A percentile compares a stretch with the other conserved stretches of the same genome.
Conservation (phyloP, 2,888 invertebrate species). For the Machimus atricapillus region DNA sequence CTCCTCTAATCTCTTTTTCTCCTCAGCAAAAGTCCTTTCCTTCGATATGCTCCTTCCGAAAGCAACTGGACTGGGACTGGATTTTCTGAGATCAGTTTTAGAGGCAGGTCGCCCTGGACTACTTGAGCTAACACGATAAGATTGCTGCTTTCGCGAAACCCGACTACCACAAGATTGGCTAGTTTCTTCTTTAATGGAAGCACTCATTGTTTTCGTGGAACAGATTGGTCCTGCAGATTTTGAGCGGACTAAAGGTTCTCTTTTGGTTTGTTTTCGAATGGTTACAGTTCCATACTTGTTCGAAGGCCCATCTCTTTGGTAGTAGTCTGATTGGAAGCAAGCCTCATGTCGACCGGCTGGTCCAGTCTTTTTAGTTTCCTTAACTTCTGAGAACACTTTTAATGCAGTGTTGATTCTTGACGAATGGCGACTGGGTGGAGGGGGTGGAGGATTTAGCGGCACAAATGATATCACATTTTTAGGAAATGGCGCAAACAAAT, state of each 20-base stretch:
- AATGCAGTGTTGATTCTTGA: conserved; percentile 74
- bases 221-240: conserved; percentile 58
- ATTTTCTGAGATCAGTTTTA: conserved; percentile 53
- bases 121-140: conserved; percentile 54
- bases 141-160: conserved; percentile 52
- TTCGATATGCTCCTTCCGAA: conserved; percentile 64
- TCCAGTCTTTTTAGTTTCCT: conserved; percentile 48
- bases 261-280: conserved; percentile 56
- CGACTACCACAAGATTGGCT: conserved; percentile 51
- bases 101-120: conserved; percentile 55
- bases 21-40: conserved; percentile 68
- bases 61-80: conserved; percentile 62
- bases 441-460: conserved; percentile 70
- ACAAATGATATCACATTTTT: conserved; percentile 68
- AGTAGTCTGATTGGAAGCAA: conserved; percentile 57
- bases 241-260: conserved; percentile 58
- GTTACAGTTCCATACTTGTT: conserved; percentile 59
- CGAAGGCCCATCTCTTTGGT: conserved; percentile 50
- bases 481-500: conserved; percentile 68
- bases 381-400: conserved; percentile 66
- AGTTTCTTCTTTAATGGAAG: conserved; percentile 43
- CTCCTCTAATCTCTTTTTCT: conserved; percentile 64
- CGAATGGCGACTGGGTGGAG: conserved; percentile 79
- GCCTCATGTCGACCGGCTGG: conserved; percentile 56
- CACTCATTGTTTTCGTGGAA: conserved; percentile 50